Conservation (phyloP, 2,797 vertebrate genomes). For the Simalia tracyae region DNA sequence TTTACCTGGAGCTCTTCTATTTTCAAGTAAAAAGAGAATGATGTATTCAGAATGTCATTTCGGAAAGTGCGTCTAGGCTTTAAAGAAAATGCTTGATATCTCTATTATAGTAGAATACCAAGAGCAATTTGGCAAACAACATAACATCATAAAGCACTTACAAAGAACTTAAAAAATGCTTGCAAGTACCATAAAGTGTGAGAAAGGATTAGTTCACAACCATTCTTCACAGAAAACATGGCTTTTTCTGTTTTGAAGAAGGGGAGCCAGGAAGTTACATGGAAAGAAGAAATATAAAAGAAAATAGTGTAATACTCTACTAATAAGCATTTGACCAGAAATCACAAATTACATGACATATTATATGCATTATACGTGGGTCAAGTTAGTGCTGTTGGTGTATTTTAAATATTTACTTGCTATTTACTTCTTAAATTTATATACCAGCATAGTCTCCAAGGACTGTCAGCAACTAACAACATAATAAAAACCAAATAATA, state of each 20-base stretch:
- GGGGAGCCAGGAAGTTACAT: neutral
- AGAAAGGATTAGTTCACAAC: constrained; percentile 13
- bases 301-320: constrained; percentile 3
- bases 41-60: neutral
- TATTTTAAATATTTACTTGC: neutral
- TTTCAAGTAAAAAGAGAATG: neutral
- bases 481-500: neutral
- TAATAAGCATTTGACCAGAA: constrained; percentile 1
- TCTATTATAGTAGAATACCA: constrained; percentile 7
- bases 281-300: neutral
- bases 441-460: neutral
- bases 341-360: neutral
- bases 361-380: neutral
- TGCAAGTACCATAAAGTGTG: constrained; percentile 1
- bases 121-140: constrained; percentile 30
- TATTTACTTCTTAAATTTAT: neutral
- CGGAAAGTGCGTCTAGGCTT: constrained; percentile 4
- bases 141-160: constrained; percentile 27
- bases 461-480: neutral
- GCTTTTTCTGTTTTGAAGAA: neutral
- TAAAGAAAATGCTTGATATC: constrained; percentile 24
- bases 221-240: constrained; percentile 6
- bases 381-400: neutral
- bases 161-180: constrained; percentile 8
- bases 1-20: neutral